Evolutionary conservation across 2,888 invertebrate genomes (phyloP).

Genomic region (Torymus aiolomorphi): DNA sequence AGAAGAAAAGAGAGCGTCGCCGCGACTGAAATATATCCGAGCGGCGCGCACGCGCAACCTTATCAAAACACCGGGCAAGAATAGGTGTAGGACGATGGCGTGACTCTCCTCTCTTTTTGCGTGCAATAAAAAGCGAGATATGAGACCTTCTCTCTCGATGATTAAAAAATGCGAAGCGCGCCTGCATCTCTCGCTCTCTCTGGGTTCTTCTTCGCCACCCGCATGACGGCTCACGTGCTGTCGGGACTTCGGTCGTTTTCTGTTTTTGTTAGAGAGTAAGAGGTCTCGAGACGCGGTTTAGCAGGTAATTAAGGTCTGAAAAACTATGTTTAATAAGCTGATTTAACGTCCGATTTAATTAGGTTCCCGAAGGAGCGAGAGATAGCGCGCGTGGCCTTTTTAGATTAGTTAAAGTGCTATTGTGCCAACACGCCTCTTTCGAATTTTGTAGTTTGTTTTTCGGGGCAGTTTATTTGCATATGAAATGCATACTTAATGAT

Average conservation of each 20-base stretch:
- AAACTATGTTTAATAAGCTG: conserved; percentile 45
- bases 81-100: conserved; percentile 42
- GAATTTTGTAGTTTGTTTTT: too few species aligned
- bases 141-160: background rate
- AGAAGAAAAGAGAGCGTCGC: conserved; percentile 37
- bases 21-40: conserved; percentile 45
- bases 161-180: conserved; percentile 38
- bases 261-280: background rate
- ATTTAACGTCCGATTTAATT: conserved; percentile 45
- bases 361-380: background rate
- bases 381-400: background rate
- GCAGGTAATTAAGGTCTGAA: conserved; percentile 19
- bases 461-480: conserved; percentile 10
- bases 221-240: conserved; percentile 15
- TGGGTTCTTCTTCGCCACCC: conserved; percentile 11
- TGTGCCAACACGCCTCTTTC: background rate
- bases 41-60: conserved; percentile 5
- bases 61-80: conserved; percentile 49
- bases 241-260: background rate
- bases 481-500: too few species aligned
- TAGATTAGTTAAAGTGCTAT: conserved; percentile 14
- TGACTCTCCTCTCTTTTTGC: background rate
- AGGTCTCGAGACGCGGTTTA: background rate
- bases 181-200: conserved; percentile 1
- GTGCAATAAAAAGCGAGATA: conserved; percentile 25